Base-by-base conservation (phyloP, 2,888 invertebrate species). In the Sphinx pinastri region DNA sequence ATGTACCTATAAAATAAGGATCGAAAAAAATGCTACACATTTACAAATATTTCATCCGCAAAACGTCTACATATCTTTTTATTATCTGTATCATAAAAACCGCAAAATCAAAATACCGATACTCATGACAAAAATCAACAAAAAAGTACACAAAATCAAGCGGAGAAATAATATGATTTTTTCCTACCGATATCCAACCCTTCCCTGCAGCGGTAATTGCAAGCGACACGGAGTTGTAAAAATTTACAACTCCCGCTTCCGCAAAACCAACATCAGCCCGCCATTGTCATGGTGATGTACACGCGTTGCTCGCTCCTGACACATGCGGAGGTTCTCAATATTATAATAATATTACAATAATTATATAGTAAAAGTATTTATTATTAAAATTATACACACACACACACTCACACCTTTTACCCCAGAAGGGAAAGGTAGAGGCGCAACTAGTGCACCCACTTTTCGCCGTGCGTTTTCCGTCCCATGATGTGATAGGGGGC, bases 191-290 rank as follows among this genome's bases (percentile, higher is more conserved):
- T 70, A 71, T 70, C 70, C 82, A 88, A 88, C 87, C 88, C 87
- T 84, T 83, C 84, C 79, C 80, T 76, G 80, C 75, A 69, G 70
- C 78, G 76, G 84, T 86, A 85, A 87, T 87, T 85, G 85, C 86
- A 85, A 79, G 76, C 85, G 85, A 79, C 83, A 76, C 81, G 73
- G 79, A 84, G 91, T 87, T 90, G 88, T 93, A 93, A 93, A 93
- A 91, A 88, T 93, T 93, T 91, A 93, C 92, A 89, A 89, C 91
- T 83, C 74, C 77, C 75, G 86, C 88, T 88, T 91, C 92, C 91
- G 89, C 82, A 79, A 81, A 80, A 84, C 81, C 82, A 79, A 81
- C 84, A 85, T 85, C 82, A 84, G 84, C 70, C 81, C 70, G 72
- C 82, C 81, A 89, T 93, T 92, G 91, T 92, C 84, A 91, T 90